Percentiles rank a stretch among this genome's conserved stretches.
Conservation (phyloP, 2,888 invertebrate genomes). For the Mellilla xanthometata region DNA sequence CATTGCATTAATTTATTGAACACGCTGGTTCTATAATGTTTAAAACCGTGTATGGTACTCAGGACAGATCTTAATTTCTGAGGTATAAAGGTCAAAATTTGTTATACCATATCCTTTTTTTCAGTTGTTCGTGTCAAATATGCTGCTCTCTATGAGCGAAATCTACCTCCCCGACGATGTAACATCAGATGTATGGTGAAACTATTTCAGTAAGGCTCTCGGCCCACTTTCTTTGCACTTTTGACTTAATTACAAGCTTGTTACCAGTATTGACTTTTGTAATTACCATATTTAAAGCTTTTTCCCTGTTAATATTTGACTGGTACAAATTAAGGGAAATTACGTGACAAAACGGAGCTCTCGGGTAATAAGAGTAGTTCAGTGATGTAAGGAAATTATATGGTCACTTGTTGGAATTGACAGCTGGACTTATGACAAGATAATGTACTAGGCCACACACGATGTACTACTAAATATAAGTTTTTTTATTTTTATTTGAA, state of each 20-base stretch:
- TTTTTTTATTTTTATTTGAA: too few species aligned
- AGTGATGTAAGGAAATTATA: conserved; percentile 11
- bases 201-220: conserved; percentile 44
- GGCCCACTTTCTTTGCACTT: conserved; percentile 46
- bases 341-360: conserved; percentile 10
- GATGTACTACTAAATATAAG: too few species aligned
- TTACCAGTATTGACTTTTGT: conserved; percentile 32
- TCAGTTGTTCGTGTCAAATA: too few species aligned
- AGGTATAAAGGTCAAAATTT: too few species aligned
- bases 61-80: too few species aligned
- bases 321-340: conserved; percentile 6
- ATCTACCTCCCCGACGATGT: conserved; percentile 35
- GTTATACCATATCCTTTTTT: too few species aligned
- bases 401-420: not conserved
- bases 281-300: conserved; percentile 16
- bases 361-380: conserved; percentile 9
- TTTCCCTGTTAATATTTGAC: conserved; percentile 14
- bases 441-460: not conserved
- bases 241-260: conserved; percentile 46
- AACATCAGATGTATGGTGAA: conserved; percentile 45
- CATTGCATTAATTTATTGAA: too few species aligned
- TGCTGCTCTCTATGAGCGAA: not conserved
- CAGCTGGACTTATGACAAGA: too few species aligned
- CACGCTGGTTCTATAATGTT: too few species aligned
- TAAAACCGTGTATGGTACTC: too few species aligned